phyloP scores from a whole-genome alignment of 2,113 vertebrate species.

The Piprites chloris region DNA sequence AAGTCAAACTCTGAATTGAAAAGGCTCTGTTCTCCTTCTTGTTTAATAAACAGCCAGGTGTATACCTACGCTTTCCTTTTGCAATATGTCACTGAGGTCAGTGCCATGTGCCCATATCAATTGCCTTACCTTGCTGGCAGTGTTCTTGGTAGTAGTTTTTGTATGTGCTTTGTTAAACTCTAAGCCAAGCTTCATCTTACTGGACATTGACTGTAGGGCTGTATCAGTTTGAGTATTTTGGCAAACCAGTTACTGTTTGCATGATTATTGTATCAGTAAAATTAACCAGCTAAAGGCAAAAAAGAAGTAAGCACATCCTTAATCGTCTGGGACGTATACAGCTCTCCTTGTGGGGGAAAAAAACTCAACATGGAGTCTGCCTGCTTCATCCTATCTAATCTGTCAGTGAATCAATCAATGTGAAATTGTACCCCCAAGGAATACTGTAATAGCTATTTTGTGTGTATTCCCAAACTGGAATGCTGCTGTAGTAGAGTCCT shows the following conservation, averaged over 20 bases:
- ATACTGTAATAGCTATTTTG: background rate
- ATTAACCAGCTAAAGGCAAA: background rate
- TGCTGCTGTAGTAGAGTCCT: background rate
- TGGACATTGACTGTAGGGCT: background rate
- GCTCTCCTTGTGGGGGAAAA: accelerated
- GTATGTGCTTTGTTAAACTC: background rate
- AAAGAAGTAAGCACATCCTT: background rate
- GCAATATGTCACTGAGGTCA: background rate
- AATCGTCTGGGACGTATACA: background rate
- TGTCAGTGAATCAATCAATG: constrained; percentile 2
- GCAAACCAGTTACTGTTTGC: background rate
- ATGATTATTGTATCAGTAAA: background rate
- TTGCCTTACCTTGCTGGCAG: background rate
- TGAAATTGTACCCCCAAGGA: background rate
- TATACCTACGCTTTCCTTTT: background rate
- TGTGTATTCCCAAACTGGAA: background rate
- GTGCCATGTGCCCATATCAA: background rate
- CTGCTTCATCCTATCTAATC: background rate
- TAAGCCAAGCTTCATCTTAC: background rate
- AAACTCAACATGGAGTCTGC: background rate
- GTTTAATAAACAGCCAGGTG: background rate
- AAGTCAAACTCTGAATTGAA: background rate
- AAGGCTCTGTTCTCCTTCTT: background rate
- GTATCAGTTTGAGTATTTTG: background rate
- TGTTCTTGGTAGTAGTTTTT: background rate